Percentiles rank a stretch among this genome's conserved stretches.
Evolutionary conservation across 2,888 invertebrate genomes (phyloP).

Genomic region (Erannis defoliaria): DNA sequence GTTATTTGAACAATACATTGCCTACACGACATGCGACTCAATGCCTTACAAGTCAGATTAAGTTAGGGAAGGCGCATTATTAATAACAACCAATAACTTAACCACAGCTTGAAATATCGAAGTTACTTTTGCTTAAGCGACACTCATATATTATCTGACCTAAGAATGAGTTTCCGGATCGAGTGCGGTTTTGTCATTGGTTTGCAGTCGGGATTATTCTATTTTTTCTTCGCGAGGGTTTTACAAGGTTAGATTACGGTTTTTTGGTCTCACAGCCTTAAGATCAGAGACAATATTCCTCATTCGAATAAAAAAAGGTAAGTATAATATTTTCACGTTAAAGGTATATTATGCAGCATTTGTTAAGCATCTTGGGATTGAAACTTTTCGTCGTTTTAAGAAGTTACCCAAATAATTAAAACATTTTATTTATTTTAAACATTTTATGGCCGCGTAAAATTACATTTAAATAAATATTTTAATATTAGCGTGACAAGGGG

Average conservation of each 20-base stretch:
- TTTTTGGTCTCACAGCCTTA: too few relatives aligned
- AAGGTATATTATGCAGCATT: background rate
- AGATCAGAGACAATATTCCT: background rate
- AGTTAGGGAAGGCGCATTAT: slow-evolving; percentile 82
- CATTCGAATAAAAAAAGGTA: background rate
- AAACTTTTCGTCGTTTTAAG: slow-evolving; percentile 1
- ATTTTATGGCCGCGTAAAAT: slow-evolving; percentile 55
- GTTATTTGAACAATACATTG: slow-evolving; percentile 74
- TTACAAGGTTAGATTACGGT: slow-evolving; percentile 47
- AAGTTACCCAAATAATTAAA: slow-evolving; percentile 40
- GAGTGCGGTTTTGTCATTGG: slow-evolving; percentile 72
- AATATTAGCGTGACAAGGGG: slow-evolving; percentile 67
- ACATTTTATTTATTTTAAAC: slow-evolving; percentile 48
- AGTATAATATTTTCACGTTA: too few relatives aligned
- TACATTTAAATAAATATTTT: slow-evolving; percentile 59
- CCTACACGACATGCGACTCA: slow-evolving; percentile 76
- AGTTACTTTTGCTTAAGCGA: slow-evolving; percentile 84
- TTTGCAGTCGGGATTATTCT: slow-evolving; percentile 62
- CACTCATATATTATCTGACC: slow-evolving; percentile 77
- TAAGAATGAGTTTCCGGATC: slow-evolving; percentile 84
- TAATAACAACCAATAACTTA: slow-evolving; percentile 85
- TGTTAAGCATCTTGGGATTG: slow-evolving; percentile 3
- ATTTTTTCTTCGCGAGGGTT: slow-evolving; percentile 55
- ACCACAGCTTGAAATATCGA: slow-evolving; percentile 81
- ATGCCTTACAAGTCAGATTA: slow-evolving; percentile 85